phyloP scores from a whole-genome alignment of 1,140 invertebrate genomes.

The Melipona quadrifasciata region DNA sequence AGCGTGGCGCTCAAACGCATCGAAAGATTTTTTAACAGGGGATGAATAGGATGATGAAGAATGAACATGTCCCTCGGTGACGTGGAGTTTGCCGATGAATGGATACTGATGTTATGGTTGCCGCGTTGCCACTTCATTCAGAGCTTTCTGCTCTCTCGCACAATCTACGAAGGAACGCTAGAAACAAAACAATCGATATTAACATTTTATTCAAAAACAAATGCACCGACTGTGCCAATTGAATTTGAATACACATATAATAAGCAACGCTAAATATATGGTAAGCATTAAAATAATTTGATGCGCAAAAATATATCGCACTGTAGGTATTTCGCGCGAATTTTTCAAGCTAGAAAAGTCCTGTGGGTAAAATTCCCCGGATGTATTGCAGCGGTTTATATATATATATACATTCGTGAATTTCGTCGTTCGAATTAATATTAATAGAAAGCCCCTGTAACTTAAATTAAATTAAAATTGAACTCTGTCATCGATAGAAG shows the following conservation, averaged over 20 bases:
- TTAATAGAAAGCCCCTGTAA: constrained; percentile 18
- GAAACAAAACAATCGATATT: constrained; percentile 63
- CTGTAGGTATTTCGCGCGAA: neutral
- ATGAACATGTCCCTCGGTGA: constrained; percentile 63
- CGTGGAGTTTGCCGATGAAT: constrained; percentile 34
- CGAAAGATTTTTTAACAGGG: constrained; percentile 31
- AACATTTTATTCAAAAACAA: neutral
- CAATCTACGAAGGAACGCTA: constrained; percentile 88
- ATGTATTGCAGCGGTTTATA: neutral
- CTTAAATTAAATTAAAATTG: neutral
- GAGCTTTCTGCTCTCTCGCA: constrained; percentile 82
- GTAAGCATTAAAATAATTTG: constrained; percentile 4
- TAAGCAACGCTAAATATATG: neutral
- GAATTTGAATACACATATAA: neutral
- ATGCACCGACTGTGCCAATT: neutral
- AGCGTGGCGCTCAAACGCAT: neutral
- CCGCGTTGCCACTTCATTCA: constrained; percentile 54
- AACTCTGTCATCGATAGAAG: neutral
- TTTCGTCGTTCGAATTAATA: neutral
- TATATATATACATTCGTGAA: neutral
- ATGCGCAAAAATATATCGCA: neutral
- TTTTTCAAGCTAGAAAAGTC: neutral
- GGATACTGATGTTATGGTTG: constrained; percentile 50
- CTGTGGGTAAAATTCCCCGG: neutral
- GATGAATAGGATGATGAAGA: constrained; percentile 55